A percentile compares a stretch with the other conserved stretches of the same genome.
These are phyloP conservation scores for Tenthredo amoena DNA, from an alignment of 2,888 invertebrate genomes.

Conservation along the genomic window DNA sequence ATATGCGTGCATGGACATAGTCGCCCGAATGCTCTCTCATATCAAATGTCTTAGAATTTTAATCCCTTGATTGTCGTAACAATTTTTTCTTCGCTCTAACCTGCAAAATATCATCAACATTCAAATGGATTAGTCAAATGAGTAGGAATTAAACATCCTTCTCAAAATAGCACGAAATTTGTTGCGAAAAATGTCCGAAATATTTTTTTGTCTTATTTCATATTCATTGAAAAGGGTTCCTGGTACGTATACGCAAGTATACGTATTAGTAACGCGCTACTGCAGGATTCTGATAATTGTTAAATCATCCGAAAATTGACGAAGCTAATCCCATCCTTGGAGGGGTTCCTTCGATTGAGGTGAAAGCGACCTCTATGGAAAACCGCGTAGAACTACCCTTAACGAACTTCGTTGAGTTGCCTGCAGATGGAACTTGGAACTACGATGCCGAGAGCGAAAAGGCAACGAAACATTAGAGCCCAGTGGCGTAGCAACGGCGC, in stretches of 20 bases:
- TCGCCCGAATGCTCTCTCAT: background rate
- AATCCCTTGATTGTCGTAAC: background rate
- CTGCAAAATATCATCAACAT: background rate
- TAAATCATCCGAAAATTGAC: constrained; percentile 11
- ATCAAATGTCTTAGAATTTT: background rate
- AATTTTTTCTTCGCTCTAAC: background rate
- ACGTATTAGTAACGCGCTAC: constrained; percentile 1
- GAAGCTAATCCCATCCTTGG: background rate
- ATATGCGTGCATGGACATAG: constrained; percentile 5
- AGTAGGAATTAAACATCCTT: background rate
- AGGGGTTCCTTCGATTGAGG: background rate
- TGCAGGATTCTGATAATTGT: background rate
- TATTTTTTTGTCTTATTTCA: background rate
- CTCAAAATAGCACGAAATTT: background rate
- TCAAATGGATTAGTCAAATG: background rate
- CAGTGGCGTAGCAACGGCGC: constrained; percentile 46
- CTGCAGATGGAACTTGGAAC: constrained; percentile 48
- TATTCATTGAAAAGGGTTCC: constrained; percentile 14
- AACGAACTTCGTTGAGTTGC: background rate
- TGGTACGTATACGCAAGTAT: background rate
- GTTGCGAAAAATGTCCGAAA: background rate
- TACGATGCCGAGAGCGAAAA: constrained; percentile 28
- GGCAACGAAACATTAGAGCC: constrained; percentile 52
- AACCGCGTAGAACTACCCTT: background rate
- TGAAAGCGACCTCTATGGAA: background rate